These are phyloP conservation scores for Zaprionus ornatus DNA, from an alignment of 1,140 invertebrate species.

Conservation along the genomic window DNA sequence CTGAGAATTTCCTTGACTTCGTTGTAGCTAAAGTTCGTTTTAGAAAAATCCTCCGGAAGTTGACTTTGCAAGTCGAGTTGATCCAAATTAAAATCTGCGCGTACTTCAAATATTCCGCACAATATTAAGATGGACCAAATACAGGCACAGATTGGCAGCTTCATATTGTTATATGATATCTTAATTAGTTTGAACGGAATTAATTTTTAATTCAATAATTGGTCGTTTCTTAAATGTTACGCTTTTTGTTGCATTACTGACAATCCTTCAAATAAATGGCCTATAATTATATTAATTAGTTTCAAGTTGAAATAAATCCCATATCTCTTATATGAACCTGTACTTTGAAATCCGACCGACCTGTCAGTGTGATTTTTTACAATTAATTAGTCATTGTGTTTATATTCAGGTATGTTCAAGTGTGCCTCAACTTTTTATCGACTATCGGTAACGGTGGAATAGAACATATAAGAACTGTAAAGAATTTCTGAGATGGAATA, in stretches of 20 bases:
- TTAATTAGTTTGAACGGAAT: slow-evolving; percentile 15
- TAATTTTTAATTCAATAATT: not conserved
- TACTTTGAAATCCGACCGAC: slow-evolving; percentile 39
- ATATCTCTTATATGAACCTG: slow-evolving; percentile 16
- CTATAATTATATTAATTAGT: slow-evolving; percentile 14
- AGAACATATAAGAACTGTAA: slow-evolving; percentile 9
- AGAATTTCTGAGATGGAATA: not conserved
- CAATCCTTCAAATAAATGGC: slow-evolving; percentile 8
- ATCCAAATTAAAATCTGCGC: slow-evolving; percentile 56
- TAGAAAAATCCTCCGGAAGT: slow-evolving; percentile 40
- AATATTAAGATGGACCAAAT: slow-evolving; percentile 24
- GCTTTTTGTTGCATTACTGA: slow-evolving; percentile 4
- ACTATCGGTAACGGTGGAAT: slow-evolving; percentile 38
- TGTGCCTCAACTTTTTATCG: slow-evolving; percentile 7
- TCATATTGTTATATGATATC: slow-evolving; percentile 27
- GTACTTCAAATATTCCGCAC: slow-evolving; percentile 6
- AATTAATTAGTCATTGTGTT: slow-evolving; percentile 53
- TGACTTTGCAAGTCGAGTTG: slow-evolving; percentile 60
- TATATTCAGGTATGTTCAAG: slow-evolving; percentile 25
- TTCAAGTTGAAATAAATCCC: slow-evolving; percentile 1
- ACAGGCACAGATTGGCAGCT: slow-evolving; percentile 17
- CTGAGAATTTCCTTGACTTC: slow-evolving; percentile 58
- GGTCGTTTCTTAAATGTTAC: slow-evolving; percentile 5
- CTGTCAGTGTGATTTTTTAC: slow-evolving; percentile 17
- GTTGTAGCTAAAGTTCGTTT: slow-evolving; percentile 44